A percentile compares a stretch with the other conserved stretches of the same genome.
Conservation (phyloP, 2,113 vertebrate genomes). For the Xiphophorus hellerii region DNA sequence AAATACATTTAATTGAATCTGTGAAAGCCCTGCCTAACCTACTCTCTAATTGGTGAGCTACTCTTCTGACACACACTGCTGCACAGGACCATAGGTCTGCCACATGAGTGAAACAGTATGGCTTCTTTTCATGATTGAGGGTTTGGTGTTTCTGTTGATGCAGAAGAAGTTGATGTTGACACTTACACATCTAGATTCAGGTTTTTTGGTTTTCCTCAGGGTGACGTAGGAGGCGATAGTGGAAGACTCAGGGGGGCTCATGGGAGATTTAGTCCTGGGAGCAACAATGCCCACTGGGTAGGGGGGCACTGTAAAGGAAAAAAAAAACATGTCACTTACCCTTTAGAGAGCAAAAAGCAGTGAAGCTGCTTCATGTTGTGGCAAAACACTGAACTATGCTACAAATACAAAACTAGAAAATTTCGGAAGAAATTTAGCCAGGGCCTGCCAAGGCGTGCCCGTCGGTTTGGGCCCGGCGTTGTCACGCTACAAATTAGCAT, state of each 20-base stretch:
- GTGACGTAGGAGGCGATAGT: constrained; percentile 97
- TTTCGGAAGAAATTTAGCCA: too few relatives aligned
- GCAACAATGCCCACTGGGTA: constrained; percentile 90
- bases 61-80: too few relatives aligned
- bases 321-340: constrained; percentile 17
- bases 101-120: too few relatives aligned
- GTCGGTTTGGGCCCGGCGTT: too few relatives aligned
- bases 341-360: background rate
- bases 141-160: background rate
- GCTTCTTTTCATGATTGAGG: too few relatives aligned
- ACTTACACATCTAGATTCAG: constrained; percentile 87
- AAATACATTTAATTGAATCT: too few relatives aligned
- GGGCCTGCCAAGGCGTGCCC: too few relatives aligned
- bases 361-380: background rate
- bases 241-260: constrained; percentile 84
- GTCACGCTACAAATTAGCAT: too few relatives aligned
- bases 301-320: constrained; percentile 74
- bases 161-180: background rate
- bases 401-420: too few relatives aligned
- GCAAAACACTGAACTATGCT: background rate
- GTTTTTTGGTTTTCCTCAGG: constrained; percentile 90
- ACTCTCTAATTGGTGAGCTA: too few relatives aligned
- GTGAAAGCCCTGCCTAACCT: too few relatives aligned
- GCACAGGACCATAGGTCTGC: too few relatives aligned
- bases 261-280: constrained; percentile 92